A percentile compares a stretch with the other conserved stretches of the same genome.
These are phyloP conservation scores for Vanessa tameamea DNA, from an alignment of 1,140 invertebrate genomes.

Conservation along the genomic window DNA sequence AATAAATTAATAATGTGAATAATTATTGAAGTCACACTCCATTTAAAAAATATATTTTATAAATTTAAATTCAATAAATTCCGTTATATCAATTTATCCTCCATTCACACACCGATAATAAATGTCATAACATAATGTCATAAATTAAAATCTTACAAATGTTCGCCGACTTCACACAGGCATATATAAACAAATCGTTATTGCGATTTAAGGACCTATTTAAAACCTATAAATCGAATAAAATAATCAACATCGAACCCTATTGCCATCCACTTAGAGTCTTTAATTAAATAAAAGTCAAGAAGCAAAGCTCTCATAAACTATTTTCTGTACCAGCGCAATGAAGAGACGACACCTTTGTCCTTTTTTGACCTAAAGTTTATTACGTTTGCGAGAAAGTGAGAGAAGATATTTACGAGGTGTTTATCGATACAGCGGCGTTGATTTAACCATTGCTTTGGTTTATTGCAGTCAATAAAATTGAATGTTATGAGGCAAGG, in stretches of 20 bases:
- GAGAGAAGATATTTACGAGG: slow-evolving; percentile 71
- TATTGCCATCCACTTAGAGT: background rate
- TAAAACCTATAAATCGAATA: slow-evolving; percentile 76
- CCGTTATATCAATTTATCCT: slow-evolving; percentile 19
- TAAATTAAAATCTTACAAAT: slow-evolving; percentile 67
- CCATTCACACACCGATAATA: slow-evolving; percentile 38
- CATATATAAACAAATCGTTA: slow-evolving; percentile 80
- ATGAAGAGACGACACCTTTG: slow-evolving; percentile 53
- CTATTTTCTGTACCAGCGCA: slow-evolving; percentile 73
- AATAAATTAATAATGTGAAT: background rate
- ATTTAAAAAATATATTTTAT: background rate
- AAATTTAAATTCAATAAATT: slow-evolving; percentile 2
- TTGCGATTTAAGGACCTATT: slow-evolving; percentile 81
- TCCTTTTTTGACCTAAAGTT: slow-evolving; percentile 46
- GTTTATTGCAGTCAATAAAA: slow-evolving; percentile 80
- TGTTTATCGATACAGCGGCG: slow-evolving; percentile 77
- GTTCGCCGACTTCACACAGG: slow-evolving; percentile 49
- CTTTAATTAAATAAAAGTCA: slow-evolving; percentile 14
- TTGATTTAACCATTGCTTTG: slow-evolving; percentile 79
- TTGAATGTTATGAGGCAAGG: slow-evolving; percentile 79
- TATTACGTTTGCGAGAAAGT: slow-evolving; percentile 46
- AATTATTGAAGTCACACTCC: background rate
- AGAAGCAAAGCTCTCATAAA: slow-evolving; percentile 65
- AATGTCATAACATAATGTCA: slow-evolving; percentile 46
- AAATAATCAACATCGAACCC: slow-evolving; percentile 41